Base-by-base conservation (phyloP, 1,140 invertebrate species). In the Rhysida immarginata region DNA sequence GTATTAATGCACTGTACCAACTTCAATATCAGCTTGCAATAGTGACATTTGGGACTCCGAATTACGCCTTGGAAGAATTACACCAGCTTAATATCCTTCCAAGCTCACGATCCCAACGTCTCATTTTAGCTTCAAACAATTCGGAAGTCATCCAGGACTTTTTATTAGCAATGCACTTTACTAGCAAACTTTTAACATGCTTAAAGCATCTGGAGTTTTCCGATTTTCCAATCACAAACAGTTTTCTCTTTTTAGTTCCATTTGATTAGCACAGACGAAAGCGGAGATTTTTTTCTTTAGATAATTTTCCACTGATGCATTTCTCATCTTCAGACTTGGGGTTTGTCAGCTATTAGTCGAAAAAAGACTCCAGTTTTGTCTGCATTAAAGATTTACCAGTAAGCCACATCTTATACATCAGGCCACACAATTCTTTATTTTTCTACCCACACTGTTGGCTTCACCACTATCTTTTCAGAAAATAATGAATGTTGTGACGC, bases 91-190 rank as follows among this genome's bases (percentile, higher is more conserved):
- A 74, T 62, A 59, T 69, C 65, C 58, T 61, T 43, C 13, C n/a
- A 35, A 53, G 41, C 18, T 53, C 25, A 2, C 16, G 3, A 25
- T 53, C 52, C 52, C 52, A 53, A 18, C n/a, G 20, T 20, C n/a
- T 41, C 41, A 53, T 35, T 24, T 53, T 27, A 23, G n/a, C 41
- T 20, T 20, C 20, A 41, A 69, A 72, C 14, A 66, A 51, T 21
- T 60, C 55, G n/a, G 46, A 49, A 16, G 70, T 76, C 71, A 75
- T 75, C 73, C 73, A 75, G 8, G 73, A 68, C 62, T 67, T 74
- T 41, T 64, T 65, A 60, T 75, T 75, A 2, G 64, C 62, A 52
- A 61, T 49, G 63, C 73, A 74, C 8, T 66, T 35, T 2, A 68
- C 53, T 26, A 67, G 70, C 21, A 73, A 57, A 49, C 16, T 35